Conservation (phyloP, 2,113 vertebrate genomes). For the Pseudopipra pipra region DNA sequence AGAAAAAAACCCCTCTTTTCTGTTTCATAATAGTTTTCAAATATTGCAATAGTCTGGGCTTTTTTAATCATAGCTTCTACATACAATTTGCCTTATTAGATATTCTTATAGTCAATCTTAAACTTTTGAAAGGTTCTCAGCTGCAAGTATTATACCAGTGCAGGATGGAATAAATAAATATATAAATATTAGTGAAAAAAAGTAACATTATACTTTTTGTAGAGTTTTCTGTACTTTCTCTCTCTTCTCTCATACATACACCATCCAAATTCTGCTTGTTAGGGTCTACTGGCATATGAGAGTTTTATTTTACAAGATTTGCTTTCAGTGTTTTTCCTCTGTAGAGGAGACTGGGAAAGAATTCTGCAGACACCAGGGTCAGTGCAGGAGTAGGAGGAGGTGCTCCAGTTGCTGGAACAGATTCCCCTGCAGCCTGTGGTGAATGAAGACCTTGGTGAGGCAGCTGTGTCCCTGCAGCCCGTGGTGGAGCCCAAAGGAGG, state of each 20-base stretch:
- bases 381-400: too few species aligned
- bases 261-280: not conserved
- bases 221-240: not conserved
- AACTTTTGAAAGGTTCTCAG: not conserved
- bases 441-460: too few species aligned
- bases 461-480: too few species aligned
- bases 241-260: not conserved
- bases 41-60: not conserved
- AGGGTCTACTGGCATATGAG: not conserved
- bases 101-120: not conserved
- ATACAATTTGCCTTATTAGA: not conserved
- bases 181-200: not conserved
- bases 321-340: not conserved
- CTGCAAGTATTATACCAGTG: not conserved
- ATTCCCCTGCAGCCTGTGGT: too few species aligned
- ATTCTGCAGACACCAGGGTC: not conserved
- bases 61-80: not conserved
- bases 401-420: too few species aligned
- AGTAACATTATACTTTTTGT: not conserved
- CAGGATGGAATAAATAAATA: not conserved
- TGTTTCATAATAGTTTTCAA: not conserved
- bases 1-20: not conserved
- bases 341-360: not conserved
- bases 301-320: not conserved
- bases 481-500: not conserved